Evolutionary conservation across 2,797 vertebrate species (phyloP).

Genomic region (Mus minutoides): DNA sequence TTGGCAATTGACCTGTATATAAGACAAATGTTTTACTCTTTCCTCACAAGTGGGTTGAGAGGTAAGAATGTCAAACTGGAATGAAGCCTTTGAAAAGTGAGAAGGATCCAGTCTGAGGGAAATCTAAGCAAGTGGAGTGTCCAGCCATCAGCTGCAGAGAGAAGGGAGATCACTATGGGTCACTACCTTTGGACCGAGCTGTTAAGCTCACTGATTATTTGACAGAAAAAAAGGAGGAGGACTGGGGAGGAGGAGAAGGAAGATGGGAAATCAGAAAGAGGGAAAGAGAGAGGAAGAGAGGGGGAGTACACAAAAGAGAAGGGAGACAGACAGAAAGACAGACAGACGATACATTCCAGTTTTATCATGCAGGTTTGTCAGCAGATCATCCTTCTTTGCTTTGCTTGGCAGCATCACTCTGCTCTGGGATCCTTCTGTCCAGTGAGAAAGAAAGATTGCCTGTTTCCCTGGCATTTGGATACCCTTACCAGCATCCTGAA

Average conservation of each 20-base stretch:
- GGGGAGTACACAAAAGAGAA: not conserved
- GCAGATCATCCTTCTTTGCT: not conserved
- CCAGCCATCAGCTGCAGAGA: not conserved
- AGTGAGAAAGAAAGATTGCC: not conserved
- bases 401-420: not conserved
- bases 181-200: not conserved
- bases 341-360: not conserved
- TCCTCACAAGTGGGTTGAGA: not conserved
- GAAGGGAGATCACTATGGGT: accelerated
- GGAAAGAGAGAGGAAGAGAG: too few relatives aligned
- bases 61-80: not conserved
- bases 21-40: not conserved
- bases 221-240: too few relatives aligned
- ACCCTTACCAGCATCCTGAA: not conserved
- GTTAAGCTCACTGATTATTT: accelerated
- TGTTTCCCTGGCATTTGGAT: not conserved
- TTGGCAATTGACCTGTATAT: accelerated
- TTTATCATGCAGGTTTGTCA: not conserved
- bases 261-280: too few relatives aligned
- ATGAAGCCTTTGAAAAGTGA: not conserved
- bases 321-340: not conserved
- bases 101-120: not conserved
- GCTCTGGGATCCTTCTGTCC: not conserved
- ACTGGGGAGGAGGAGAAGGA: not conserved
- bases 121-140: not conserved